A percentile compares a stretch with the other conserved stretches of the same genome.
Evolutionary conservation across 1,140 invertebrate species (phyloP).

Genomic region (Penaeus japonicus): DNA sequence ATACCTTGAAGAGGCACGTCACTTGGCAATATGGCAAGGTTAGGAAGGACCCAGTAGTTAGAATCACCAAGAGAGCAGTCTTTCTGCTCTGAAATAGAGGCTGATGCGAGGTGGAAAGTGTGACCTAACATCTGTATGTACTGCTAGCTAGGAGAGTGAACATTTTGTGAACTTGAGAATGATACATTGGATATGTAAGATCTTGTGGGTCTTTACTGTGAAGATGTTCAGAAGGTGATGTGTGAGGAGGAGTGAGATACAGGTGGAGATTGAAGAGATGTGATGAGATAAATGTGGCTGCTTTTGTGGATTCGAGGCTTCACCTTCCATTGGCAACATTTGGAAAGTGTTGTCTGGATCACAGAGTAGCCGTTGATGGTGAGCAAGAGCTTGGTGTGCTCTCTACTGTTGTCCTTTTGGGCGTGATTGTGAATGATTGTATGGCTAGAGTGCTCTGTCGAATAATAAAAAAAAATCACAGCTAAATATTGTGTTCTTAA

Average conservation of each 20-base stretch:
- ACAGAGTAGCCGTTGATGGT: background rate
- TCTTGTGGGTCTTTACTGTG: background rate
- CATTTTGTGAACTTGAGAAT: background rate
- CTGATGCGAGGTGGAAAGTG: background rate
- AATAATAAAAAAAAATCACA: constrained; percentile 51
- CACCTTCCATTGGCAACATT: background rate
- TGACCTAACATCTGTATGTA: background rate
- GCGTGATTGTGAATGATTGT: constrained; percentile 51
- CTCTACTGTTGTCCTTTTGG: constrained; percentile 48
- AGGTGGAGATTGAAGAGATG: background rate
- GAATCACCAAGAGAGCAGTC: background rate
- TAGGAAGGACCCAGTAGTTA: constrained; percentile 23
- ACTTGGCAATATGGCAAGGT: background rate
- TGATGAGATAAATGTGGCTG: background rate
- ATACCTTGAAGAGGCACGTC: constrained; percentile 15
- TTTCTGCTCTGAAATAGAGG: background rate
- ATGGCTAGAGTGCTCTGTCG: constrained; percentile 49
- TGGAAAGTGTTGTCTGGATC: constrained; percentile 1
- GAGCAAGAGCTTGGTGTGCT: constrained; percentile 26
- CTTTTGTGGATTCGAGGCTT: background rate
- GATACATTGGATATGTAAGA: background rate
- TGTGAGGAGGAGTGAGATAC: background rate
- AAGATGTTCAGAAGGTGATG: constrained; percentile 1
- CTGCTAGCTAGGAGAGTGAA: background rate
- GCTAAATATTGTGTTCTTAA: constrained; percentile 2